Percentiles rank a stretch among this genome's conserved stretches.
Conservation (phyloP, 2,797 vertebrate species). For the Alectoris magna region DNA sequence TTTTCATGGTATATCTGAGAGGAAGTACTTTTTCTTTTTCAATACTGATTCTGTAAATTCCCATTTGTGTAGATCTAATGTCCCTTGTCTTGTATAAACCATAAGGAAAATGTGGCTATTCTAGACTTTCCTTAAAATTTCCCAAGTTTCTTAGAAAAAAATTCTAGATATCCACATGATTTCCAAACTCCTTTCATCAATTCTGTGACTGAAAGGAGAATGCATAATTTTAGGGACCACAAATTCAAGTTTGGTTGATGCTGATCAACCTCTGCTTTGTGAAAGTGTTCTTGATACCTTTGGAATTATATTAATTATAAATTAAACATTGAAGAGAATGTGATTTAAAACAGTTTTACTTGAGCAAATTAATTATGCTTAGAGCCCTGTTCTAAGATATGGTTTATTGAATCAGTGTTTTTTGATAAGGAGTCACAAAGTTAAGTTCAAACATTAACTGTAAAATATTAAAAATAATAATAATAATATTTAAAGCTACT, state of each 20-base stretch:
- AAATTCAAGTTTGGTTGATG: neutral
- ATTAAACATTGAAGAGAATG: neutral
- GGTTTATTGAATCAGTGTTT: neutral
- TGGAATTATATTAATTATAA: neutral
- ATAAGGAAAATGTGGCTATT: neutral
- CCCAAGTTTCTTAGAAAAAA: neutral
- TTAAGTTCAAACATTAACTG: neutral
- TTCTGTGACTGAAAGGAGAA: neutral
- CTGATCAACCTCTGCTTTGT: neutral
- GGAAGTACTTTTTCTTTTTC: neutral
- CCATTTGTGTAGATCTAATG: neutral
- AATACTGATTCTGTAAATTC: neutral
- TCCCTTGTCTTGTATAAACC: neutral
- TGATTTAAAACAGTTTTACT: neutral
- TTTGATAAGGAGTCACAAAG: neutral
- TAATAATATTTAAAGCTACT: neutral
- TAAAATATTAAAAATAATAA: neutral
- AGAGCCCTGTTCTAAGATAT: neutral
- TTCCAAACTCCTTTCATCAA: neutral
- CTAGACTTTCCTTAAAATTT: neutral
- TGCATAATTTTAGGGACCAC: neutral
- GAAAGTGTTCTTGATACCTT: neutral
- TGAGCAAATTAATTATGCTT: neutral
- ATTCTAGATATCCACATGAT: neutral
- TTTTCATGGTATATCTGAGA: neutral